phyloP scores from a whole-genome alignment of 2,888 invertebrate species.

The Odontomyia ornata region DNA sequence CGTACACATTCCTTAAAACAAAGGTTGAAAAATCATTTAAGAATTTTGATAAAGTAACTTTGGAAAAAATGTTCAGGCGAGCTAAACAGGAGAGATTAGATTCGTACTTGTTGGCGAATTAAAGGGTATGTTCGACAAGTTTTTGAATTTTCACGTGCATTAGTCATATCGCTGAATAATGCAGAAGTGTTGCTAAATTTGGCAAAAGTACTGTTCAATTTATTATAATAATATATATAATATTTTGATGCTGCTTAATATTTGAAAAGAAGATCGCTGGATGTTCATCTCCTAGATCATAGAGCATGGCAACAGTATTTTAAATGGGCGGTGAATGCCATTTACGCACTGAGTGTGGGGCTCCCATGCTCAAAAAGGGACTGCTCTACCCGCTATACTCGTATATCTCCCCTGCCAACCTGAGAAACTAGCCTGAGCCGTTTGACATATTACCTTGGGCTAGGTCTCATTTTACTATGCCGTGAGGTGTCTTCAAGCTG shows the following conservation, averaged over 20 bases:
- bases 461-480: no score
- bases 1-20: slow-evolving; percentile 75
- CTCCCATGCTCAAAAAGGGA: no score
- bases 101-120: slow-evolving; percentile 91
- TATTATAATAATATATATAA: no score
- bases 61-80: slow-evolving; percentile 79
- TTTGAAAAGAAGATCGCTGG: slow-evolving; percentile 72
- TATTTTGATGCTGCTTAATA: slow-evolving; percentile 91
- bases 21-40: slow-evolving; percentile 67
- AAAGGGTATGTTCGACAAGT: slow-evolving; percentile 87
- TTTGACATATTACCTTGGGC: no score
- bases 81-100: slow-evolving; percentile 87
- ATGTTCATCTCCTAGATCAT: no score
- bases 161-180: slow-evolving; percentile 86
- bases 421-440: no score
- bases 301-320: no score
- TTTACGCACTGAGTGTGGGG: no score
- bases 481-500: no score
- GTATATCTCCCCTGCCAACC: no score
- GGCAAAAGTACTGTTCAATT: slow-evolving; percentile 83
- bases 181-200: slow-evolving; percentile 86
- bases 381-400: no score
- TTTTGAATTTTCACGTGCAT: slow-evolving; percentile 86
- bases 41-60: slow-evolving; percentile 77
- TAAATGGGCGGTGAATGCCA: no score